Percentiles rank a stretch among this genome's conserved stretches.
phyloP scores from a whole-genome alignment of 2,888 invertebrate species.

The Pteria penguin region DNA sequence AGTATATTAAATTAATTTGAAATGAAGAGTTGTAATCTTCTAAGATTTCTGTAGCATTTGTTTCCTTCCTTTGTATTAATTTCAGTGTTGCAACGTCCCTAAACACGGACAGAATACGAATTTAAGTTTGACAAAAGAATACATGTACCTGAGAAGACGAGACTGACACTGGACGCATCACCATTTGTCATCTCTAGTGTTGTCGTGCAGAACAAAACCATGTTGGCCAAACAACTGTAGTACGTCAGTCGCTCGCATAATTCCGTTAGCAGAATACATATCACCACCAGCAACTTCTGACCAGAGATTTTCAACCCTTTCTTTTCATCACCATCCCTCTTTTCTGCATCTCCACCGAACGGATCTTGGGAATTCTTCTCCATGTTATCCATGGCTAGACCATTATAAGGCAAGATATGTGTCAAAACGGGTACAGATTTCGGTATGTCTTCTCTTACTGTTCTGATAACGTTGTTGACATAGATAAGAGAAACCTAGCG shows the following conservation, averaged over 20 bases:
- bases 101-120: too few relatives aligned
- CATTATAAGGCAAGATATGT: too few relatives aligned
- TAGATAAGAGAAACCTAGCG: too few relatives aligned
- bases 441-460: too few relatives aligned
- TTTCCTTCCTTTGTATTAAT: too few relatives aligned
- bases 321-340: neutral
- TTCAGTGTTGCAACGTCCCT: too few relatives aligned
- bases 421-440: too few relatives aligned
- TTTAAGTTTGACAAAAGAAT: too few relatives aligned
- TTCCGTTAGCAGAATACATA: constrained; percentile 64
- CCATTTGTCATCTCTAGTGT: constrained; percentile 57
- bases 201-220: constrained; percentile 70
- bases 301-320: neutral
- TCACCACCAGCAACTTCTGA: constrained; percentile 52
- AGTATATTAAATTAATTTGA: too few relatives aligned
- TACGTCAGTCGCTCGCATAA: constrained; percentile 73
- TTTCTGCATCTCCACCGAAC: neutral
- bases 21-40: neutral
- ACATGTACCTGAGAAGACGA: constrained; percentile 68
- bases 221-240: constrained; percentile 70
- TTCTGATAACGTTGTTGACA: too few relatives aligned
- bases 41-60: too few relatives aligned
- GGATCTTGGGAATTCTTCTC: constrained; percentile 7
- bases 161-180: constrained; percentile 63
- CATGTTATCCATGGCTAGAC: too few relatives aligned